A percentile compares a stretch with the other conserved stretches of the same genome.
These are phyloP conservation scores for Helogale parvula DNA, from an alignment of 2,113 vertebrate species.

Conservation along the genomic window DNA sequence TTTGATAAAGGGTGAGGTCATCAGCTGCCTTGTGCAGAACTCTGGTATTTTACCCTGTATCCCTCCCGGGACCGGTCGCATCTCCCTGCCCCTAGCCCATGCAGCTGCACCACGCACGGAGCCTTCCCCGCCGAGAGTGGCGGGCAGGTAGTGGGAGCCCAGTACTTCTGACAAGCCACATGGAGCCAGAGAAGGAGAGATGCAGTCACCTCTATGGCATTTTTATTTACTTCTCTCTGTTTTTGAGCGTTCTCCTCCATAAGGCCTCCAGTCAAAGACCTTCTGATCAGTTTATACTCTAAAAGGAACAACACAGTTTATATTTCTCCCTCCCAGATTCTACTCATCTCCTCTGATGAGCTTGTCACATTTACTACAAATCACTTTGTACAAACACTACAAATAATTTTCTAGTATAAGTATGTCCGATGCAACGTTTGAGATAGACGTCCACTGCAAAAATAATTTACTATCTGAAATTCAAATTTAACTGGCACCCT, in stretches of 20 bases:
- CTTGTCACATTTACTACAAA: neutral
- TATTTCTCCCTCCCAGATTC: neutral
- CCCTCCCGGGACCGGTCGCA: neutral
- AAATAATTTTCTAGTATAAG: neutral
- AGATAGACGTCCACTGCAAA: neutral
- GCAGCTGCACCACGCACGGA: neutral
- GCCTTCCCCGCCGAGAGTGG: neutral
- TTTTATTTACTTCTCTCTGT: neutral
- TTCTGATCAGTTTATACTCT: neutral
- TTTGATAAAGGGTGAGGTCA: neutral
- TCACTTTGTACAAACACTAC: neutral
- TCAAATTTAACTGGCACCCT: neutral
- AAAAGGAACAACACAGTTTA: neutral
- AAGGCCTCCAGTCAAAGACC: neutral
- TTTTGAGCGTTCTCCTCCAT: neutral
- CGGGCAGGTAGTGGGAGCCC: neutral
- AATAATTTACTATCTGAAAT: neutral
- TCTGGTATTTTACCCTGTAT: neutral
- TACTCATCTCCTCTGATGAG: neutral
- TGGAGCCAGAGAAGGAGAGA: neutral
- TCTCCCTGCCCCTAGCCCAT: neutral
- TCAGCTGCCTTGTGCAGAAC: neutral
- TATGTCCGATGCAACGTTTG: neutral
- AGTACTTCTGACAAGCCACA: neutral
- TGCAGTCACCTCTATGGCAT: neutral